Base-by-base conservation (phyloP, 2,113 vertebrate species). In the Oplegnathus fasciatus region DNA sequence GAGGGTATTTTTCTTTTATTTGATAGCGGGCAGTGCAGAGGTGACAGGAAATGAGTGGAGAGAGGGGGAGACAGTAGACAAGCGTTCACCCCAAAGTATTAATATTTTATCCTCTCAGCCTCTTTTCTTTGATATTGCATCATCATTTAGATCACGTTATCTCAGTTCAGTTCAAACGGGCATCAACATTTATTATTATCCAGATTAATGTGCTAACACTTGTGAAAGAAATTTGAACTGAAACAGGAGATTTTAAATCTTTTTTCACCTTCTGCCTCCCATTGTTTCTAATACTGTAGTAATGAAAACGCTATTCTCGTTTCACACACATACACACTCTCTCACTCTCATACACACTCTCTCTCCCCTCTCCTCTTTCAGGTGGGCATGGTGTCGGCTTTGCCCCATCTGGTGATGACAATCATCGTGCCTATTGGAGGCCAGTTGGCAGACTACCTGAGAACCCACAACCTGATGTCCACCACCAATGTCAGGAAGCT, bases 351-450 rank as follows among this genome's bases (percentile, higher is more conserved):
- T 15, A 46, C 37, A 20, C 6, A n/a, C 60, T 22, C 42, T 54
- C 15, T 50, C 13, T 40, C 57, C 10, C 8, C 61, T 37, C 42
- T 80, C 75, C 37, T 76, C 9, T 70, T 32, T 87, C 90, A 98
- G 97, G 95, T 96, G 87, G 97, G 97, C 78, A 82, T 97, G 85
- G 94, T 98, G 86, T 98, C 97, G 1, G 97, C 97, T 5, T 86
- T 98, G 85, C 97, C 97, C 24, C 97, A 98, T 93, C 95, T 98
- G 90, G 97, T 98, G 85, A 98, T 98, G 97, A 98, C 97, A 14
- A 97, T 98, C 88, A 93, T 98, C 1, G 97, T 98, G 74, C 97
- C 97, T 75, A 91, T 98, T 2, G 97, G 97, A 54, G 97, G 97
- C 64, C 97, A 98, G 95, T 91, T 98, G 69, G 97, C 97, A 0